Percentiles rank a stretch among this genome's conserved stretches.
These are phyloP conservation scores for Lytechinus variegatus DNA, from an alignment of 35 echinoderm and acorn worm species.

Conservation along the genomic window DNA sequence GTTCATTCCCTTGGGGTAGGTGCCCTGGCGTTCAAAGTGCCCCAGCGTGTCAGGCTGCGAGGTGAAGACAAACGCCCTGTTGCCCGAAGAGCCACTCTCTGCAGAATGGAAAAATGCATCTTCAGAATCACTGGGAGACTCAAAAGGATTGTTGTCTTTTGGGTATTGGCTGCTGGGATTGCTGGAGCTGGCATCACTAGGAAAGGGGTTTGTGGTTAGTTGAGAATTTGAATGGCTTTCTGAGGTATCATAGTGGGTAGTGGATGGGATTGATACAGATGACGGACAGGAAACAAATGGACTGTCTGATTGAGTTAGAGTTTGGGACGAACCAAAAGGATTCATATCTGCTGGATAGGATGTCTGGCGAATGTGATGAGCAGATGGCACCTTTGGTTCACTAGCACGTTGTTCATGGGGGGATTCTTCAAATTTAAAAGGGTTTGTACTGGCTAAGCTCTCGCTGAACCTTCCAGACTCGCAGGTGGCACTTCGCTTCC, in stretches of 20 bases:
- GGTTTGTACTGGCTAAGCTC: not conserved
- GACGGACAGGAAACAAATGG: not conserved
- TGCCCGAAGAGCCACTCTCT: not conserved
- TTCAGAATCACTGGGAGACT: not conserved
- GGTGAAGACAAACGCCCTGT: slow-evolving; percentile 13
- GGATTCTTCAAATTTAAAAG: not conserved
- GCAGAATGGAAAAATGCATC: not conserved
- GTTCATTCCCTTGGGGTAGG: slow-evolving; percentile 34
- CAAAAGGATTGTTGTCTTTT: slow-evolving; percentile 21
- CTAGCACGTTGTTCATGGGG: not conserved
- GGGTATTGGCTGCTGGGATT: not conserved
- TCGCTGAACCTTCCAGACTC: not conserved
- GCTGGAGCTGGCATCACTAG: not conserved
- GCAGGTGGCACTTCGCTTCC: not conserved
- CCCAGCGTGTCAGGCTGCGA: not conserved
- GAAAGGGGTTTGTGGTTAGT: not conserved
- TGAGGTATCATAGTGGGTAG: not conserved
- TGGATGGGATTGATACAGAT: not conserved
- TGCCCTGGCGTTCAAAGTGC: not conserved
- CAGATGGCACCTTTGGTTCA: not conserved
- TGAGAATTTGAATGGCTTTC: not conserved
- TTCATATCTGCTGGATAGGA: not conserved
- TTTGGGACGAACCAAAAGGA: not conserved
- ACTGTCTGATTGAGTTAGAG: not conserved
- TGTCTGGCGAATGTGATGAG: not conserved